phyloP scores from a whole-genome alignment of 2,113 vertebrate genomes.

The Setophaga petechia region DNA sequence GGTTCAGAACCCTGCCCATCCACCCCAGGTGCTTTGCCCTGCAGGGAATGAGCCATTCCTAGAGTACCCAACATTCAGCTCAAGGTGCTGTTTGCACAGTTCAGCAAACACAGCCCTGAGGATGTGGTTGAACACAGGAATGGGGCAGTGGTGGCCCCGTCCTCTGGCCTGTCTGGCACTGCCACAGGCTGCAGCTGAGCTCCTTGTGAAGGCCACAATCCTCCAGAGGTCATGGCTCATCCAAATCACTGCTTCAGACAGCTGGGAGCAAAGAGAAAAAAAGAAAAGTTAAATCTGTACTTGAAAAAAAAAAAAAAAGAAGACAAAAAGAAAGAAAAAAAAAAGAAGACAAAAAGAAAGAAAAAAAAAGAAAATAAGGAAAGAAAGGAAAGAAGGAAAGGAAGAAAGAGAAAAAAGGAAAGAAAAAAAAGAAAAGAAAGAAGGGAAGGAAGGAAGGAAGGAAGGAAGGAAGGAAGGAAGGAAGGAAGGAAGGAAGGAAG shows the following conservation, averaged over 20 bases:
- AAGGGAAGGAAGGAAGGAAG: too few species aligned
- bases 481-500: too few species aligned
- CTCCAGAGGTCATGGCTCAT: background rate
- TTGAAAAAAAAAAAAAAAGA: accelerated
- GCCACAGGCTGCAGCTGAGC: background rate
- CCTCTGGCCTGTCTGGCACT: background rate
- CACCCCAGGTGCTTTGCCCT: background rate
- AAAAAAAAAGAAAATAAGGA: too few species aligned
- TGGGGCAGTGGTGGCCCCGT: background rate
- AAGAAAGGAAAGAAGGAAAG: too few species aligned
- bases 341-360: too few species aligned
- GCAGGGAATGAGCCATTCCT: accelerated
- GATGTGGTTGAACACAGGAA: conserved; percentile 26
- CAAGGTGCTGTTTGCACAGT: background rate
- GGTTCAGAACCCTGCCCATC: background rate
- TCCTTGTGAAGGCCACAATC: background rate
- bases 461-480: too few species aligned
- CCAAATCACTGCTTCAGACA: background rate
- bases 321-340: accelerated
- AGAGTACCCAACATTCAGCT: background rate
- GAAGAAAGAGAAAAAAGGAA: too few species aligned
- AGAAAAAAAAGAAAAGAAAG: too few species aligned
- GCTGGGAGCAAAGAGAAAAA: background rate
- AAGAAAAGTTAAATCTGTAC: background rate
- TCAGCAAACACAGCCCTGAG: background rate